A percentile compares a stretch with the other conserved stretches of the same genome.
Evolutionary conservation across 2,888 invertebrate genomes (phyloP).

Genomic region (Anthophora plumipes): DNA sequence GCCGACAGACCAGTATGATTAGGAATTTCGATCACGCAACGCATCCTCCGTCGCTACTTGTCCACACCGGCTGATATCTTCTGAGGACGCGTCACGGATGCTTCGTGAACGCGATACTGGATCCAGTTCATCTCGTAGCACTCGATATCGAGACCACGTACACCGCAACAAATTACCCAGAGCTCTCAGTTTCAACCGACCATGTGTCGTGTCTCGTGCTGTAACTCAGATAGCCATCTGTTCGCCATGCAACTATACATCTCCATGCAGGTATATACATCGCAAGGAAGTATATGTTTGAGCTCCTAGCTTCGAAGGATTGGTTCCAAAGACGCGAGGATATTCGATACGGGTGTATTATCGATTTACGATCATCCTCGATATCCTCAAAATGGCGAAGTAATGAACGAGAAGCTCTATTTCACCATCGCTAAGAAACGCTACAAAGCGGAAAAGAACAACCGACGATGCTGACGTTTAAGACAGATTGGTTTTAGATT

Average conservation of each 20-base stretch:
- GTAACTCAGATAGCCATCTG: constrained; percentile 26
- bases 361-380: background rate
- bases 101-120: constrained; percentile 10
- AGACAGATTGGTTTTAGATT: constrained; percentile 9
- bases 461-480: background rate
- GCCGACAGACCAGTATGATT: constrained; percentile 50
- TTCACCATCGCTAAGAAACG: background rate
- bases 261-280: background rate
- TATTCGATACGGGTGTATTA: background rate
- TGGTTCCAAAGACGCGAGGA: background rate
- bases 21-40: constrained; percentile 56
- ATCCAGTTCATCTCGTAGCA: constrained; percentile 23
- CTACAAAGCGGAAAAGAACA: background rate
- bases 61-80: constrained; percentile 28
- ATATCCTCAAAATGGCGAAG: background rate
- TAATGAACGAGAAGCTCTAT: background rate
- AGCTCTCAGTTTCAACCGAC: constrained; percentile 25
- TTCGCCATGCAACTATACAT: background rate
- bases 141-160: constrained; percentile 50
- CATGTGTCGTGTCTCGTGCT: constrained; percentile 10
- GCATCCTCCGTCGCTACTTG: constrained; percentile 40
- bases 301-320: background rate
- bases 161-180: constrained; percentile 60
- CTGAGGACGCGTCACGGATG: constrained; percentile 26
- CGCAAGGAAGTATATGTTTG: background rate